Evolutionary conservation across 1,140 invertebrate species (phyloP).

Genomic region (Bombus balteatus): DNA sequence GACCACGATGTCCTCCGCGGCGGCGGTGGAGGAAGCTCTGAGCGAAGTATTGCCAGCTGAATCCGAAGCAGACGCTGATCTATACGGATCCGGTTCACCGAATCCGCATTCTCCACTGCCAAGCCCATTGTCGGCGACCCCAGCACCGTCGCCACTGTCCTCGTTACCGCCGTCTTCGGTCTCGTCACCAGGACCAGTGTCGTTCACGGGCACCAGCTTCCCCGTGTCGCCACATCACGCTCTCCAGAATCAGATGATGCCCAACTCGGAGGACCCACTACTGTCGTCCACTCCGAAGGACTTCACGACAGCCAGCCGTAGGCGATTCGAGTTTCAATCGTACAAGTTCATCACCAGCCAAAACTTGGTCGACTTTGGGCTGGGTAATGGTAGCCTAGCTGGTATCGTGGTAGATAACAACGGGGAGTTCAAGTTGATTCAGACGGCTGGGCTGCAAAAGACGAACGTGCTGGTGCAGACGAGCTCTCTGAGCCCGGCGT

Average conservation of each 20-base stretch:
- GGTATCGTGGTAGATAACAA: constrained; percentile 86
- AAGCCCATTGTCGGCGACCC: constrained; percentile 85
- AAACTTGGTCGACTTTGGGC: constrained; percentile 84
- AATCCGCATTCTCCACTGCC: constrained; percentile 86
- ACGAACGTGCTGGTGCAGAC: constrained; percentile 83
- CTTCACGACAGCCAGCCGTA: constrained; percentile 85
- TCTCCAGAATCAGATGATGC: constrained; percentile 90
- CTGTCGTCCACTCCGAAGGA: constrained; percentile 91
- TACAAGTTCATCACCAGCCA: constrained; percentile 85
- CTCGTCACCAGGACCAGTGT: constrained; percentile 83
- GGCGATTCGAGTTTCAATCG: constrained; percentile 86
- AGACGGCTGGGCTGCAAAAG: constrained; percentile 82
- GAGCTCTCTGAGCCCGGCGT: constrained; percentile 73
- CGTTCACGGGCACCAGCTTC: constrained; percentile 81
- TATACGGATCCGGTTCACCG: constrained; percentile 83
- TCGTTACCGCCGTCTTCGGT: constrained; percentile 83
- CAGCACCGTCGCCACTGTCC: constrained; percentile 85
- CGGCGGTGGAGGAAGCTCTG: constrained; percentile 91
- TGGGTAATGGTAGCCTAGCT: constrained; percentile 84
- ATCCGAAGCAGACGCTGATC: constrained; percentile 85
- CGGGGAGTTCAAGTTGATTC: constrained; percentile 86
- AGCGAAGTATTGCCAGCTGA: constrained; percentile 91
- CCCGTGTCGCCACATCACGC: constrained; percentile 83
- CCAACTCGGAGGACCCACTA: constrained; percentile 92
- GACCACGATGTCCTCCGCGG: constrained; percentile 92